Conservation (phyloP, 2,113 vertebrate species). For the Mystacornis crossleyi region DNA sequence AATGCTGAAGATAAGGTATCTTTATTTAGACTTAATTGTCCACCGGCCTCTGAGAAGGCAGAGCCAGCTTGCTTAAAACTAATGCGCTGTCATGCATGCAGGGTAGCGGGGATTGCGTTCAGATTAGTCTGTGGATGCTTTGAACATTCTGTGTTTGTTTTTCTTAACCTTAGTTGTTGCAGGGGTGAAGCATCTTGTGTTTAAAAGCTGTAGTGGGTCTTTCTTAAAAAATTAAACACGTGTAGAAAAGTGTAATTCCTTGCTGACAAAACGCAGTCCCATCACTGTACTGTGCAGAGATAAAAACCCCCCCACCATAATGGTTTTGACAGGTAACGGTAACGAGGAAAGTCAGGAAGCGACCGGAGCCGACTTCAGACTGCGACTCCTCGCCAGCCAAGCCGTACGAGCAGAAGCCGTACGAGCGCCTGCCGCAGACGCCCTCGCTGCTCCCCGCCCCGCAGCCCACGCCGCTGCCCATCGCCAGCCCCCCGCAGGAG, state of each 20-base stretch:
- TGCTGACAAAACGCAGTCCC: neutral
- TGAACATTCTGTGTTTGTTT: neutral
- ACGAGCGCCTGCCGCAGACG: conserved; percentile 70
- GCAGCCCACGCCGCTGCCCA: conserved; percentile 61
- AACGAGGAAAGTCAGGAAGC: conserved; percentile 77
- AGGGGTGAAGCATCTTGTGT: neutral
- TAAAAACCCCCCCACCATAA: rapidly evolving
- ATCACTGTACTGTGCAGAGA: neutral
- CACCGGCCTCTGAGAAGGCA: neutral
- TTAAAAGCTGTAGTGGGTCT: neutral
- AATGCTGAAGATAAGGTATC: conserved; percentile 83
- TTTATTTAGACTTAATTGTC: conserved; percentile 61
- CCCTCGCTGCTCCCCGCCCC: conserved; percentile 62
- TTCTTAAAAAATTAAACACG: neutral
- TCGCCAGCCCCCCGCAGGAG: conserved; percentile 68
- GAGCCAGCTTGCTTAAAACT: conserved; percentile 21
- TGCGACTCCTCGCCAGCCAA: conserved; percentile 77
- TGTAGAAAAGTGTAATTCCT: neutral
- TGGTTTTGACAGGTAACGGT: conserved; percentile 69
- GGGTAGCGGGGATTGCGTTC: neutral
- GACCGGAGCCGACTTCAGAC: conserved; percentile 73
- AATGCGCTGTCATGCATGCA: neutral
- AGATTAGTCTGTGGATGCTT: neutral
- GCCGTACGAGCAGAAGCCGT: conserved; percentile 67
- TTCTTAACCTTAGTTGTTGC: neutral